Evolutionary conservation across 2,113 vertebrate genomes (phyloP), one percentile per base, ranked within the genome.

Genomic region (Corvus hawaiiensis): DNA sequence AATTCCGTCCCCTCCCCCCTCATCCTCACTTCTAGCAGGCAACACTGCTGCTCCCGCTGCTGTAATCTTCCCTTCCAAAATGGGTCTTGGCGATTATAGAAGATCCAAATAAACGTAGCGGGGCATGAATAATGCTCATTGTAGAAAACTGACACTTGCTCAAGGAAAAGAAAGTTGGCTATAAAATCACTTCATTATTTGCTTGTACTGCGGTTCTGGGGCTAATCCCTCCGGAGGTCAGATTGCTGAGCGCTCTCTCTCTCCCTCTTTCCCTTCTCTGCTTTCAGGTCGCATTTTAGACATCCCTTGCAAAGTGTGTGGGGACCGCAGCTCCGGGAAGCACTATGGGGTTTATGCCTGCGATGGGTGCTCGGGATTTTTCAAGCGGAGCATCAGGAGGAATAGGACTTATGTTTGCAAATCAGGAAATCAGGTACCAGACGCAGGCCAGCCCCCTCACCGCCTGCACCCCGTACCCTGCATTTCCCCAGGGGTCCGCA

Each of bases 301-400:
- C 92, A 99, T 99, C 95, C 99, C 99, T 30, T 99, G 99, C 96
- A 99, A 99, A 98, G 99, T 99, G 94, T 99, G 99, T 67, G 99
- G 99, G 7, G 99, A 99, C 96, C 98, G 99, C 89, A 99, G 99
- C 97, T 99, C 99, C 6, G 99, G 99, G 49, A 99, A 99, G 75
- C 99, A 99, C 97, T 99, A 99, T 27, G 99, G 99, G 28, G 99
- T 99, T 80, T 99, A 99, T 80, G 99, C 99, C 75, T 99, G 99
- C 73, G 99, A 99, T 76, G 99, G 99, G 69, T 99, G 99, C 96
- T 99, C 99, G 2, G 99, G 99, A 37, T 99, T 99, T 98, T 99
- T 99, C 98, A 99, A 99, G 96, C 98, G 99, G 96, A 99, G 99
- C 97, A 99, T 99, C 97, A 98, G 99, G 71, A 98, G 99, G 93